phyloP scores from a whole-genome alignment of 2,888 invertebrate genomes.

The Pharmacophagus antenor region DNA sequence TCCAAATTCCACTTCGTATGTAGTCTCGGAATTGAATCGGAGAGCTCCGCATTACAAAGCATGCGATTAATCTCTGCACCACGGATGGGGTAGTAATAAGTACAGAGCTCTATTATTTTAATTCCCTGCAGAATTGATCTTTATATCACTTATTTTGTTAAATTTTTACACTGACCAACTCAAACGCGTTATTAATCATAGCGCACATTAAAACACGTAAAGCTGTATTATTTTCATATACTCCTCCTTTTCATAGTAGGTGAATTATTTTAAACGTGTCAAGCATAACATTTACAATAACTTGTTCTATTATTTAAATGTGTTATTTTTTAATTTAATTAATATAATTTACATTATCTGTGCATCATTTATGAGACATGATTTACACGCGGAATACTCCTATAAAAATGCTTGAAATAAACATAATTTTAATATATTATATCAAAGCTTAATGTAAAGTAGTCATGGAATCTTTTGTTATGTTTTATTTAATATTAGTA shows the following conservation, averaged over 20 bases:
- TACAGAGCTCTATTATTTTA: too few species aligned
- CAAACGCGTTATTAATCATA: too few species aligned
- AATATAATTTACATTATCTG: slow-evolving; percentile 12
- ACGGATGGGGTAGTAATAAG: too few species aligned
- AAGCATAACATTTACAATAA: slow-evolving; percentile 8
- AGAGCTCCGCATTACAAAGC: too few species aligned
- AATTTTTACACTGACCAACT: too few species aligned
- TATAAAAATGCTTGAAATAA: not conserved
- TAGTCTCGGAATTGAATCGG: too few species aligned
- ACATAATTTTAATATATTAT: not conserved
- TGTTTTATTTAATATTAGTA: not conserved
- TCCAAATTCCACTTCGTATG: too few species aligned
- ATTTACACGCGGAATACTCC: not conserved
- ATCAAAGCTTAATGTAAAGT: not conserved
- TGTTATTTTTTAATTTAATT: slow-evolving; percentile 24
- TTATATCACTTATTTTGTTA: not conserved
- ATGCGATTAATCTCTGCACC: too few species aligned
- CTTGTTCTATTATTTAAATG: slow-evolving; percentile 26
- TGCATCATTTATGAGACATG: slow-evolving; percentile 8
- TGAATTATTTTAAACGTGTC: slow-evolving; percentile 2
- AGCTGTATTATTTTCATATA: not conserved
- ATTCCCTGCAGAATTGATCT: too few species aligned
- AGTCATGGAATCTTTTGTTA: not conserved
- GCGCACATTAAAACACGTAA: too few species aligned
- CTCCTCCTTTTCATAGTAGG: too few species aligned